Conservation (phyloP, 2,888 invertebrate species). For the Mimumesa dahlbomi region DNA sequence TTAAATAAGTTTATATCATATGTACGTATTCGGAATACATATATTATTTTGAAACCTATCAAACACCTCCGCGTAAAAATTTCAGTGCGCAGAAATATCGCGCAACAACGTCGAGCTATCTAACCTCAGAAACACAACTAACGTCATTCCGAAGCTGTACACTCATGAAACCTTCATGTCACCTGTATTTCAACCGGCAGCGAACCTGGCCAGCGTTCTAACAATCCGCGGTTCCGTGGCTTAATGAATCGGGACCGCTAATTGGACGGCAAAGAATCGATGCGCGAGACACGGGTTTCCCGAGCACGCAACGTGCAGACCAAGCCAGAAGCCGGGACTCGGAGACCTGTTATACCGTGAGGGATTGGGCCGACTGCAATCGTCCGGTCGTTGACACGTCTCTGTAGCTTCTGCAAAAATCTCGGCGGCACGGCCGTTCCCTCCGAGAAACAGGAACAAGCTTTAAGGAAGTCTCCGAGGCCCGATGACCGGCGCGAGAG, state of each 20-base stretch:
- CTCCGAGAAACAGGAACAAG: conserved; percentile 19
- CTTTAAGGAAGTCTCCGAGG: conserved; percentile 13
- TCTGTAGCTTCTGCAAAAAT: conserved; percentile 39
- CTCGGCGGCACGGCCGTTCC: conserved; percentile 20
- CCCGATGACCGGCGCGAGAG: conserved; percentile 5
- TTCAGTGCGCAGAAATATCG: too few species aligned
- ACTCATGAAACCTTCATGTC: too few species aligned
- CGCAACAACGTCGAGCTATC: too few species aligned
- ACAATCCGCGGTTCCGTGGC: conserved; percentile 3
- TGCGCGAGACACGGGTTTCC: conserved; percentile 18
- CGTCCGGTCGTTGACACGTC: conserved; percentile 60
- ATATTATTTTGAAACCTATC: too few species aligned
- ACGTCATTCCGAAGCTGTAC: too few species aligned
- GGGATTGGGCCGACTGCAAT: conserved; percentile 50
- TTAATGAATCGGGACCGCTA: conserved; percentile 34
- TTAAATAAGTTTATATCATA: too few species aligned
- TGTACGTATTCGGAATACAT: too few species aligned
- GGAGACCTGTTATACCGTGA: conserved; percentile 54
- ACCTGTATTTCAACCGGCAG: too few species aligned
- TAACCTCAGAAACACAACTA: too few species aligned
- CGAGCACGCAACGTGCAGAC: conserved; percentile 27
- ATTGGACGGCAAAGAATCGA: conserved; percentile 46
- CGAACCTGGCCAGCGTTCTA: not conserved
- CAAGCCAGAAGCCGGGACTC: conserved; percentile 29
- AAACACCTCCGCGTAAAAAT: too few species aligned